A percentile compares a stretch with the other conserved stretches of the same genome.
phyloP scores from a whole-genome alignment of 2,113 vertebrate genomes.

The Sakesphorus luctuosus region DNA sequence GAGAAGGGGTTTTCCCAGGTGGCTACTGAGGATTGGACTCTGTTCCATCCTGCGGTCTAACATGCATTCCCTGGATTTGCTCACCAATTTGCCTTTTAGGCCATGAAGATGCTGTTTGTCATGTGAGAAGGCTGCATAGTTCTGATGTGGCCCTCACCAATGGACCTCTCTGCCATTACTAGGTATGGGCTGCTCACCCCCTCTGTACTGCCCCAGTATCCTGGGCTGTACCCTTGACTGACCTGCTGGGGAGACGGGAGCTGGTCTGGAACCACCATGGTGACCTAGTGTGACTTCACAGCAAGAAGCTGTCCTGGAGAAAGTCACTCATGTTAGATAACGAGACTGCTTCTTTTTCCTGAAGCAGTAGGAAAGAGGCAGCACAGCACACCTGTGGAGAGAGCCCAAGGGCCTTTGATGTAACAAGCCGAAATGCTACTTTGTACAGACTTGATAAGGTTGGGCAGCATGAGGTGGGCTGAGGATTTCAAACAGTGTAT shows the following conservation, averaged over 20 bases:
- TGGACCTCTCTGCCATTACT: background rate
- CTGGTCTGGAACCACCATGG: background rate
- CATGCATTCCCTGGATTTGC: rapidly evolving
- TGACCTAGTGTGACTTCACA: background rate
- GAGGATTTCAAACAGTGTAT: background rate
- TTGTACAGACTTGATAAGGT: background rate
- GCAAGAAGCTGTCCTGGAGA: background rate
- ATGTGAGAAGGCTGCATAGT: background rate
- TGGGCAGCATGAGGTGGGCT: background rate
- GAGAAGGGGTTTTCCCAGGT: background rate
- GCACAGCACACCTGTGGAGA: background rate
- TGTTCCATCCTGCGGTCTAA: background rate
- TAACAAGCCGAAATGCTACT: background rate
- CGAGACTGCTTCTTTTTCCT: background rate
- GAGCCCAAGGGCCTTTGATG: background rate
- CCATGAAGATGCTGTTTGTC: background rate
- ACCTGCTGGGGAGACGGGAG: background rate
- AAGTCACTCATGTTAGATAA: background rate
- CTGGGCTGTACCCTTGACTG: background rate
- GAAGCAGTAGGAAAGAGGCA: background rate
- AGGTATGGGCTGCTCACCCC: background rate
- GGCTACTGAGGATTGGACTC: background rate
- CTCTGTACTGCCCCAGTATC: background rate
- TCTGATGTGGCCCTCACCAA: background rate
- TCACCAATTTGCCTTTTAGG: background rate